Base-by-base conservation (phyloP, 2,888 invertebrate genomes). In the Pandemis corylana region DNA sequence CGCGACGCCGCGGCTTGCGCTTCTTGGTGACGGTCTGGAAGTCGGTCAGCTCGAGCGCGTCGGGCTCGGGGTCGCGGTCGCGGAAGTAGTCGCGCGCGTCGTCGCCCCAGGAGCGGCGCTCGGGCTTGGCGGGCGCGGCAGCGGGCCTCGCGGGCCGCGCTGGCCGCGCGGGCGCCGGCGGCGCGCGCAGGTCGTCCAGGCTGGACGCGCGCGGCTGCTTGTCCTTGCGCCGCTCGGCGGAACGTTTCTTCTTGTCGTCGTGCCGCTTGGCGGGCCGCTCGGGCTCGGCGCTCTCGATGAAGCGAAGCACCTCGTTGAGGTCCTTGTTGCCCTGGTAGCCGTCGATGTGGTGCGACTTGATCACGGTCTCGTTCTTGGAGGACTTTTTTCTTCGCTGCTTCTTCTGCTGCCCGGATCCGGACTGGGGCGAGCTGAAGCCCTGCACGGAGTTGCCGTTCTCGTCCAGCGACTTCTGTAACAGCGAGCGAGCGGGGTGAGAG, bases 1-100 rank as follows among this genome's bases (percentile, higher is more conserved):
- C 89, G 81, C 96, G 96, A 84, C 97, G 97, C 84, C 97, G 97
- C 83, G 96, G 96, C 85, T 96, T 96, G 89, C 97, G 97, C 88
- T 97, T 97, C 87, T 97, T 98, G 75, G 96, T 97, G 70, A 98
- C 98, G 69, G 97, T 97, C 87, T 97, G 96, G 91, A 97, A 98
- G 84, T 97, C 98, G 12, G 96, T 95, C 69, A 95, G 95, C 88
- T 96, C 96, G 79, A 90, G 76, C 72, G 78, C 72, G 76, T 80
- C 77, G 76, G 80, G 74, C 69, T 77, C 68, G 76, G 77, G 80
- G 75, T 71, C 77, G 79, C 77, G 71, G 72, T 86, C 77, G 79
- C 78, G 72, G 72, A 86, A 92, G 76, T 89, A 94, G 79, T 94
- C 95, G 76, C 95, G 92, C 85, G 96, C 95, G 86, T 96, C 96